Evolutionary conservation across 37 sponge, comb jelly and placozoan genomes (phyloP).

Genomic region (Chondrilla cf. caribensis): DNA sequence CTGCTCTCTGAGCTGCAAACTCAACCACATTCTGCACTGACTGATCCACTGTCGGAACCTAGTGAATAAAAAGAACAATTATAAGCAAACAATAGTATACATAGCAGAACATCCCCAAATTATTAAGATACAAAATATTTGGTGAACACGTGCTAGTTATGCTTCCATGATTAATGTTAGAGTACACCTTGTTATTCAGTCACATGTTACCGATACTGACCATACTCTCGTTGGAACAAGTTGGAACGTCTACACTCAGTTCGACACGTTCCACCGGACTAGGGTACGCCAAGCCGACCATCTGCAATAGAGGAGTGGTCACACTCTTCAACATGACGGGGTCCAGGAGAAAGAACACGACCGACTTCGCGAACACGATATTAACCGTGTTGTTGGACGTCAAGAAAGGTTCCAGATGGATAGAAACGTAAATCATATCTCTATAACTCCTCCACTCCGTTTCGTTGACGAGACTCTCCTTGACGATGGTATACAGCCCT

Average conservation of each 20-base stretch:
- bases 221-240: too few relatives aligned
- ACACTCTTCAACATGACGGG: conserved; percentile 1
- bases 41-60: too few relatives aligned
- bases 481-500: neutral
- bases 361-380: conserved; percentile 12
- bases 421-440: conserved; percentile 6
- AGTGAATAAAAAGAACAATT: too few relatives aligned
- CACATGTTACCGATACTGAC: too few relatives aligned
- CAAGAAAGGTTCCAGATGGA: too few relatives aligned
- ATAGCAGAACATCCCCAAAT: too few relatives aligned
- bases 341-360: conserved; percentile 8
- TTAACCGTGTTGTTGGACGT: too few relatives aligned
- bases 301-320: neutral
- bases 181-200: too few relatives aligned
- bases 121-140: too few relatives aligned
- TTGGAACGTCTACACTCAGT: neutral
- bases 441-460: conserved; percentile 14
- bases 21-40: neutral
- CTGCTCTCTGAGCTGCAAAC: conserved; percentile 6
- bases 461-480: neutral
- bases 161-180: too few relatives aligned
- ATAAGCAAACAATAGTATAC: too few relatives aligned
- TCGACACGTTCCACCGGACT: neutral
- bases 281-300: neutral
- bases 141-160: too few relatives aligned